Evolutionary conservation across 2,888 invertebrate genomes (phyloP), one percentile per base, ranked within the genome.

Genomic region (Margaritifera margaritifera): DNA sequence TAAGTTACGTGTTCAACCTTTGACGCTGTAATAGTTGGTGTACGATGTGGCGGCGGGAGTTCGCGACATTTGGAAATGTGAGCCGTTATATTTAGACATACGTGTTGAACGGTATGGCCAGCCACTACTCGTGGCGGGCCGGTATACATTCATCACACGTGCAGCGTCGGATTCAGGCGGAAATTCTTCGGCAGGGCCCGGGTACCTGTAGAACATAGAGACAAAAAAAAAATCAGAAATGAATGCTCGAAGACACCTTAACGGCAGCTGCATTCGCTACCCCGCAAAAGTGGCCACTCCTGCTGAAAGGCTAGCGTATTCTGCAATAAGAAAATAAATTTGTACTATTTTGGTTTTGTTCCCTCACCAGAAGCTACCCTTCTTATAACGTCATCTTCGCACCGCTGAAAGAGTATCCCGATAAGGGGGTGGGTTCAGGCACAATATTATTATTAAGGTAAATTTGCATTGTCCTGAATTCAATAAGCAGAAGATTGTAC

Each of bases 61-160:
- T 42, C 42, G 42, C 11, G 42, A 42, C 42, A 11, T 8, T 42
- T 42, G 11, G 15, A 42, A 42, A 42, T 42, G 42, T 42, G 15
- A 42, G 42, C 42, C 15, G 42, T 42, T 42, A 42, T 42, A 15
- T 42, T 42, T 42, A 15, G 42, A 42, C 42, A 42, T 42, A 42
- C 42, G 42, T 42, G 42, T 42, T 42, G 42, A 42, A 42, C 42
- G 42, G 42, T 42, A 42, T 42, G 42, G 42, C 42, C 42, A 42
- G 42, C 42, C 42, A 42, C 15, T 42, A 42, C 42, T 42, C 42
- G 11, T 3, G 3, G 42, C 11, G 3, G 42, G 42, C 52, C 71
- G 62, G 66, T 80, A 78, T 6, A 80, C 79, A 55, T 80, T 80
- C 79, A 79, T 79, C 27, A 81, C 73, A 15, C 71, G 66, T 31